Evolutionary conservation across 23 tunicate species (phyloP).

Genomic region (Ciona savignyi): DNA sequence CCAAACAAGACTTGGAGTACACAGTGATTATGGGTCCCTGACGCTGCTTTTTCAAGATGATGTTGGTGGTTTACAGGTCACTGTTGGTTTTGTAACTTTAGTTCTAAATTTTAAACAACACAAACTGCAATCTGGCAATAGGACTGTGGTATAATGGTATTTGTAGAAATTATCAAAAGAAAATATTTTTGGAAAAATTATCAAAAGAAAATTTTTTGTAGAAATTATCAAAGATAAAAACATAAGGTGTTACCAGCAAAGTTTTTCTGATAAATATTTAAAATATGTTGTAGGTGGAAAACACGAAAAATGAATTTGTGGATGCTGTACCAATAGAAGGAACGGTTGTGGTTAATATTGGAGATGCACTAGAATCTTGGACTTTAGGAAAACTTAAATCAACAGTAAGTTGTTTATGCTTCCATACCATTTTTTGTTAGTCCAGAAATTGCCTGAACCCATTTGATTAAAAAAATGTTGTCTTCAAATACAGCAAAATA

Average conservation of each 20-base stretch:
- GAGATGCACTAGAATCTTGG: conserved; percentile 42
- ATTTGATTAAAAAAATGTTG: too few relatives aligned
- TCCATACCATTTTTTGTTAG: not conserved
- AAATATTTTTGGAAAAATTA: too few relatives aligned
- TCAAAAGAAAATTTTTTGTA: too few relatives aligned
- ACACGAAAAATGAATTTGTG: conserved; percentile 23
- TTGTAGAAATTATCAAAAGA: too few relatives aligned
- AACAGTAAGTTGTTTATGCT: conserved; percentile 8
- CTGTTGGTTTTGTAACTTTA: too few relatives aligned
- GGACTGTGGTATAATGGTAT: too few relatives aligned
- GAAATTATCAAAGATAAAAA: too few relatives aligned
- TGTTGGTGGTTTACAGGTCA: conserved; percentile 63
- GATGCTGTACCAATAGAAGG: conserved; percentile 55
- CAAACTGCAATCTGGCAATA: too few relatives aligned
- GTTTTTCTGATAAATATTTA: not conserved
- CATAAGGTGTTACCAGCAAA: too few relatives aligned
- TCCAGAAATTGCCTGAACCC: too few relatives aligned
- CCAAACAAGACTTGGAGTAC: conserved; percentile 59
- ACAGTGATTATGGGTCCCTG: conserved; percentile 84
- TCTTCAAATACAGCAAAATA: too few relatives aligned
- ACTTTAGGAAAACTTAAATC: conserved; percentile 48
- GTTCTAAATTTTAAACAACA: too few relatives aligned
- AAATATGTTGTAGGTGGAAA: conserved; percentile 2
- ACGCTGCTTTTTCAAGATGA: conserved; percentile 71
- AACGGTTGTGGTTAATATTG: conserved; percentile 23